phyloP scores from a whole-genome alignment of 1,140 invertebrate species.

The Lasaia peninsularis region DNA sequence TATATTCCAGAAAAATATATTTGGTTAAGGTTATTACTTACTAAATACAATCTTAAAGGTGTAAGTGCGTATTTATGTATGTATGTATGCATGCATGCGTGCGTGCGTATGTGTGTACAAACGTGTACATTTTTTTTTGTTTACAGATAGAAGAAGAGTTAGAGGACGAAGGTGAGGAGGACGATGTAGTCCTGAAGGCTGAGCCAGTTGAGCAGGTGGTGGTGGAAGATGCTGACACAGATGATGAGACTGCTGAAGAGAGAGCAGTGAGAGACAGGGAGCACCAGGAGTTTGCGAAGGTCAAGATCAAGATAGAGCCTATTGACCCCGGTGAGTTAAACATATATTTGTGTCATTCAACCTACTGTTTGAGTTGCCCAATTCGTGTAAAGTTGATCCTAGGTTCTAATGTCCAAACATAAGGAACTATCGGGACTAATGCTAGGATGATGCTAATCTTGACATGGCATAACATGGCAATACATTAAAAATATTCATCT shows the following conservation, averaged over 20 bases:
- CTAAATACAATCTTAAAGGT: too few species aligned
- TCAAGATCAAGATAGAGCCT: conserved; percentile 80
- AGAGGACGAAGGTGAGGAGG: conserved; percentile 67
- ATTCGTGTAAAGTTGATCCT: too few species aligned
- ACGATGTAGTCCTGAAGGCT: conserved; percentile 79
- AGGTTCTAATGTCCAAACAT: too few species aligned
- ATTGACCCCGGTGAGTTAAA: conserved; percentile 76
- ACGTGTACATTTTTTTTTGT: background rate
- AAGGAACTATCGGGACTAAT: too few species aligned
- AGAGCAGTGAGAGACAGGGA: conserved; percentile 61
- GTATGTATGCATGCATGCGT: too few species aligned
- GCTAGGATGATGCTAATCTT: too few species aligned
- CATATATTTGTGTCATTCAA: background rate
- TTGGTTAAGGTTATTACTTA: too few species aligned
- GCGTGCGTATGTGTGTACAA: background rate
- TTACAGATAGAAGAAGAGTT: conserved; percentile 36
- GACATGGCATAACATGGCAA: too few species aligned
- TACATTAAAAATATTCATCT: too few species aligned
- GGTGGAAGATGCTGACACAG: conserved; percentile 74
- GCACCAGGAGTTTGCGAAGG: conserved; percentile 66
- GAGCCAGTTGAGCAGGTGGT: conserved; percentile 74
- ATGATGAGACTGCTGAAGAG: conserved; percentile 58
- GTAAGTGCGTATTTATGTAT: too few species aligned
- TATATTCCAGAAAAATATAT: too few species aligned
- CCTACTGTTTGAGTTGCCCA: too few species aligned